Conservation (phyloP, 2,113 vertebrate species). For the Scolopax mira region DNA sequence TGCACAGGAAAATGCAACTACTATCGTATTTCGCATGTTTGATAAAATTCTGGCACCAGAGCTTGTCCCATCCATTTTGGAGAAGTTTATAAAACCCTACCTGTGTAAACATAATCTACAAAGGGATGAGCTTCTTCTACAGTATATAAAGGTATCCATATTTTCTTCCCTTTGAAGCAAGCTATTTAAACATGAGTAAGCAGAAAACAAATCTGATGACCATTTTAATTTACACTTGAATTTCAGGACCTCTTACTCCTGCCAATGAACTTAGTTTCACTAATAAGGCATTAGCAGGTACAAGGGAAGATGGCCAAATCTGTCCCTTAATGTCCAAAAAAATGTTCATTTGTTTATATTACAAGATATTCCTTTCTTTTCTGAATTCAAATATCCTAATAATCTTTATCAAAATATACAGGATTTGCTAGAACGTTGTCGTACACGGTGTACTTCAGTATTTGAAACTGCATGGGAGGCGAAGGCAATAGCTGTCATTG, state of each 20-base stretch:
- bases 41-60: slow-evolving; percentile 92
- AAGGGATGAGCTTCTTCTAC: slow-evolving; percentile 87
- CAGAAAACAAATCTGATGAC: background rate
- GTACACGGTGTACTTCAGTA: slow-evolving; percentile 84
- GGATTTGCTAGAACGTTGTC: slow-evolving; percentile 89
- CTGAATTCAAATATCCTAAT: background rate
- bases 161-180: background rate
- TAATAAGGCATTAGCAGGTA: background rate
- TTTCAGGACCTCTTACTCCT: background rate
- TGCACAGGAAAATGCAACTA: slow-evolving; percentile 81
- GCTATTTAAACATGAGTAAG: background rate
- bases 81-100: slow-evolving; percentile 85
- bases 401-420: slow-evolving; percentile 34
- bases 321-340: background rate
- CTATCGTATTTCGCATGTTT: slow-evolving; percentile 92
- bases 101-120: slow-evolving; percentile 81
- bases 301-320: background rate
- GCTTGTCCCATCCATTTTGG: slow-evolving; percentile 82
- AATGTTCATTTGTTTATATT: background rate
- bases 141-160: slow-evolving; percentile 88
- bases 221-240: background rate
- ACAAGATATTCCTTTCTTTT: background rate
- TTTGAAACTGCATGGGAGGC: slow-evolving; percentile 94
- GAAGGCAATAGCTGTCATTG: slow-evolving; percentile 90
- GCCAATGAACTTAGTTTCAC: background rate